Evolutionary conservation across 2,888 invertebrate genomes (phyloP).

Genomic region (Cordylochernes scorpioides): DNA sequence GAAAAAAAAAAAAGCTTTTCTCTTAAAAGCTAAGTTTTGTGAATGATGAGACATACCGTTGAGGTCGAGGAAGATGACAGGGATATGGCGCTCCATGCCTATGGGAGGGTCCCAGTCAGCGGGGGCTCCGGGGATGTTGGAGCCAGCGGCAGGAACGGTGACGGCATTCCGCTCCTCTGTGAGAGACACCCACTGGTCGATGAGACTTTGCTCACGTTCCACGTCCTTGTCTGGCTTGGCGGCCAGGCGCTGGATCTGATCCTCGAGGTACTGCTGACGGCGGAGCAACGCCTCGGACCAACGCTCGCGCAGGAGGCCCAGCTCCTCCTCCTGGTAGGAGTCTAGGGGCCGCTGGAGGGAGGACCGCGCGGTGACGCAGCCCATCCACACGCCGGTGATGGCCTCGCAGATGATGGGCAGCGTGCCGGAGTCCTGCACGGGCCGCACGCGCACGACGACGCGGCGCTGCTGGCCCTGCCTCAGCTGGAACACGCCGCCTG

Average conservation of each 20-base stretch:
- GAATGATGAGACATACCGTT: constrained; percentile 39
- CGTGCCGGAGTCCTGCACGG: constrained; percentile 72
- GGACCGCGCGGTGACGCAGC: constrained; percentile 46
- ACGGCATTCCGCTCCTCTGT: constrained; percentile 94
- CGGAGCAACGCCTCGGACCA: constrained; percentile 81
- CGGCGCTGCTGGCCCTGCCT: constrained; percentile 82
- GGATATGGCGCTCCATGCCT: constrained; percentile 92
- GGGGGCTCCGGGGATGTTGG: constrained; percentile 70
- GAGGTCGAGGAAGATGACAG: constrained; percentile 80
- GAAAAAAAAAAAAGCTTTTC: neutral
- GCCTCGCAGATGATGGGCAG: constrained; percentile 83
- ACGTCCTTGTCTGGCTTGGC: constrained; percentile 39
- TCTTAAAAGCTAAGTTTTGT: neutral
- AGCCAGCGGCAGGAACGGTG: constrained; percentile 70
- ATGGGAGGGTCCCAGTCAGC: constrained; percentile 47
- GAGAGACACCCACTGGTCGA: constrained; percentile 88
- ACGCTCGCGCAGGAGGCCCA: constrained; percentile 57
- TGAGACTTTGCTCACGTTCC: constrained; percentile 77
- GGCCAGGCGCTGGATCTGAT: constrained; percentile 67
- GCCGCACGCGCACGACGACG: constrained; percentile 51
- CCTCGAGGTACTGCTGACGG: constrained; percentile 45
- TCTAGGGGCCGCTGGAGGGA: constrained; percentile 71
- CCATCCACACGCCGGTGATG: constrained; percentile 62
- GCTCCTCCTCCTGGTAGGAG: constrained; percentile 89
- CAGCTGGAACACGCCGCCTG: constrained; percentile 79